Conservation (phyloP, 2,888 invertebrate species). For the Amaurobius ferox region DNA sequence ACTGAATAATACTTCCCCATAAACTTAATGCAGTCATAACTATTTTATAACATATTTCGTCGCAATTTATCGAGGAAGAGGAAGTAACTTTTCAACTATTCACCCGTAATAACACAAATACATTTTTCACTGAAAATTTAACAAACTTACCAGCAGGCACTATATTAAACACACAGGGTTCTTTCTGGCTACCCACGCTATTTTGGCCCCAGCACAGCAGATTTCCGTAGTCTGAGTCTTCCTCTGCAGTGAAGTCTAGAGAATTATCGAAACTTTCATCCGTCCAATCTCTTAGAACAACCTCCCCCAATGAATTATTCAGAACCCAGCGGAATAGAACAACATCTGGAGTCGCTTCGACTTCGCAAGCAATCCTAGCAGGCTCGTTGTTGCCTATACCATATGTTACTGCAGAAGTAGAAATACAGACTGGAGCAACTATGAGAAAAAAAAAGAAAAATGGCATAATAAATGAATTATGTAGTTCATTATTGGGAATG, state of each 20-base stretch:
- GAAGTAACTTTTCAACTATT: too few species aligned
- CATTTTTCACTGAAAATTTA: too few species aligned
- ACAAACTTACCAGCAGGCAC: not conserved
- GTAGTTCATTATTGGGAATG: too few species aligned
- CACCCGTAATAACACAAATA: too few species aligned
- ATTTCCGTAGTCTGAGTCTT: not conserved
- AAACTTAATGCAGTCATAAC: too few species aligned
- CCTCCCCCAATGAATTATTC: constrained; percentile 84
- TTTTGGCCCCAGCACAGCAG: constrained; percentile 21
- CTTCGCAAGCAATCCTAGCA: constrained; percentile 83
- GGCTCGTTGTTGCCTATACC: constrained; percentile 93
- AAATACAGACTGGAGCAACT: constrained; percentile 92
- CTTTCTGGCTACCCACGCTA: constrained; percentile 9
- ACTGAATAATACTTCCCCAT: too few species aligned
- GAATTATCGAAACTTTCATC: not conserved
- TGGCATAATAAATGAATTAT: too few species aligned
- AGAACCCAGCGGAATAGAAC: constrained; percentile 94
- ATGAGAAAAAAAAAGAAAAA: constrained; percentile 78
- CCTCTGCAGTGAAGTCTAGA: not conserved
- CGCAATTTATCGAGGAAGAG: too few species aligned
- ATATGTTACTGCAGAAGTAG: constrained; percentile 89
- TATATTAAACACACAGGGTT: constrained; percentile 14
- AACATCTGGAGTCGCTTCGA: constrained; percentile 90
- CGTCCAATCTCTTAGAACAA: constrained; percentile 6
- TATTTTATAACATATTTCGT: too few species aligned